Conservation (phyloP, 2,113 vertebrate species). For the Nanorana parkeri region DNA sequence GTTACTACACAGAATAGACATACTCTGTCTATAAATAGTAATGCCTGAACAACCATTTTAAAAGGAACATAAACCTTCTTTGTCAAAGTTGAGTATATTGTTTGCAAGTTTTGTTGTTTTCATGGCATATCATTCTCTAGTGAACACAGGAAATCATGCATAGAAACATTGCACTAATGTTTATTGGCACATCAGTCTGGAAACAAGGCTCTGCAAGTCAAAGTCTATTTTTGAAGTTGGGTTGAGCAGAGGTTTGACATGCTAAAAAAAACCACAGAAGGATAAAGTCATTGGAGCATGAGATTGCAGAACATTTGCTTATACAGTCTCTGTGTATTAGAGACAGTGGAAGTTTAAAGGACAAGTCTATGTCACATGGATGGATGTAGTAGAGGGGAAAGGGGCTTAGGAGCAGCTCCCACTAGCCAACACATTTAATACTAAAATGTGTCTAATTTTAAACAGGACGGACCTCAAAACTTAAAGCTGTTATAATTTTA, state of each 20-base stretch:
- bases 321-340: background rate
- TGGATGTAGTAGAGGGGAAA: too few relatives aligned
- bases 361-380: too few relatives aligned
- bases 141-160: slow-evolving; percentile 13
- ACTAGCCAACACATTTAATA: too few relatives aligned
- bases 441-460: too few relatives aligned
- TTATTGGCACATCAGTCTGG: slow-evolving; percentile 28
- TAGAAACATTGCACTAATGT: slow-evolving; percentile 33
- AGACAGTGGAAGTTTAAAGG: background rate
- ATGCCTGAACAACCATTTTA: background rate
- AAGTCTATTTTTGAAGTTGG: slow-evolving; percentile 26
- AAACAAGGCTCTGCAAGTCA: slow-evolving; percentile 13
- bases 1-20: too few relatives aligned
- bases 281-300: slow-evolving; percentile 33
- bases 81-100: background rate
- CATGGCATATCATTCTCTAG: slow-evolving; percentile 4
- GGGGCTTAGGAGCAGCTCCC: too few relatives aligned
- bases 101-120: background rate
- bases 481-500: too few relatives aligned
- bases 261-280: slow-evolving; percentile 30
- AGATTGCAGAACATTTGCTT: slow-evolving; percentile 17
- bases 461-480: too few relatives aligned
- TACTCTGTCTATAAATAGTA: too few relatives aligned
- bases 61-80: background rate
- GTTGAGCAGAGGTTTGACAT: slow-evolving; percentile 26